phyloP scores from a whole-genome alignment of 2,113 vertebrate species.

The Spheniscus mendiculus region DNA sequence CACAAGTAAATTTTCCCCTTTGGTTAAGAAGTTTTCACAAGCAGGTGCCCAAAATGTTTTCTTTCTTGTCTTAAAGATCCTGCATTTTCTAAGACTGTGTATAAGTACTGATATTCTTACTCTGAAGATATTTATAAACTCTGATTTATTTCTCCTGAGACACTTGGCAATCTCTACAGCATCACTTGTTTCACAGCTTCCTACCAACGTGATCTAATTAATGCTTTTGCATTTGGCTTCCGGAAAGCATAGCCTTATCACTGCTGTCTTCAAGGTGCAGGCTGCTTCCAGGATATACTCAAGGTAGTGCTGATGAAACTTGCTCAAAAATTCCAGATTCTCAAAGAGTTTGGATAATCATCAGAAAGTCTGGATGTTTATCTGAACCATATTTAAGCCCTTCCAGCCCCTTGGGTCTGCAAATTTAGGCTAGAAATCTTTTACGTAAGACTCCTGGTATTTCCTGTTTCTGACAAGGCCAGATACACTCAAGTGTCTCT shows the following conservation, averaged over 20 bases:
- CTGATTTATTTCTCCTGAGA: neutral
- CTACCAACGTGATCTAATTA: neutral
- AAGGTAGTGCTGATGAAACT: neutral
- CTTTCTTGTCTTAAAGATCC: neutral
- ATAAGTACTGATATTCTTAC: neutral
- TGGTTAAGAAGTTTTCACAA: neutral
- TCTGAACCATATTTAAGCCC: neutral
- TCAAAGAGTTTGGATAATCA: constrained; percentile 15
- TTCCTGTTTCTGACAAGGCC: constrained; percentile 42
- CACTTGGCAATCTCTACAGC: neutral
- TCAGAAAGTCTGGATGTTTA: constrained; percentile 60
- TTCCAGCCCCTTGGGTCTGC: neutral
- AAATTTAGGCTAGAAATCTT: constrained; percentile 19
- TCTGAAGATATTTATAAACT: neutral
- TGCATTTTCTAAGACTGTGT: neutral
- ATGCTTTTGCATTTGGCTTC: neutral
- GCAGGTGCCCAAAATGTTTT: neutral
- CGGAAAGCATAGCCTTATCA: neutral
- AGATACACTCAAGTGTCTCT: constrained; percentile 17
- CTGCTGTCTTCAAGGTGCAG: neutral
- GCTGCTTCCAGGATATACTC: neutral
- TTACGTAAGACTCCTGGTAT: constrained; percentile 22
- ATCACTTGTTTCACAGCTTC: neutral
- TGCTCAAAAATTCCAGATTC: neutral
- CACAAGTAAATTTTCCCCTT: neutral